Percentiles rank a stretch among this genome's conserved stretches.
phyloP scores from a whole-genome alignment of 2,797 vertebrate genomes.

The Denticeps clupeoides region DNA sequence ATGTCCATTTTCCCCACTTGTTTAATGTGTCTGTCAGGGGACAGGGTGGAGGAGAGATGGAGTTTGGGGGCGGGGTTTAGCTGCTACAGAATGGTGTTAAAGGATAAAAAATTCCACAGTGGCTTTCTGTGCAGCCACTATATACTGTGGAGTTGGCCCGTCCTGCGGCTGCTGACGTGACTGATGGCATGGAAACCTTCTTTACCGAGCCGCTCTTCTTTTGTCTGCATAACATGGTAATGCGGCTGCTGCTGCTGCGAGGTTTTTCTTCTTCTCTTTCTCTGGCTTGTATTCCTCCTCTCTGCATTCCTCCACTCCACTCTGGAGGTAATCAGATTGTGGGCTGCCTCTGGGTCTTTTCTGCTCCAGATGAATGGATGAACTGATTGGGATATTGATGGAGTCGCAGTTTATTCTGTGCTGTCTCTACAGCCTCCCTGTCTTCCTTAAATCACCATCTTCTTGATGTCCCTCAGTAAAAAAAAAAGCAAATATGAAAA shows the following conservation, averaged over 20 bases:
- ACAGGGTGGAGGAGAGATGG: conserved; percentile 5
- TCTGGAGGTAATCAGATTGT: conserved; percentile 15
- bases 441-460: no score
- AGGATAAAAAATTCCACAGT: conserved; percentile 27
- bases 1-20: conserved; percentile 61
- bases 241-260: no score
- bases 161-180: conserved; percentile 10
- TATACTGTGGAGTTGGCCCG: conserved; percentile 24
- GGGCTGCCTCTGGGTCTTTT: conserved; percentile 12
- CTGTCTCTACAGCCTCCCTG: no score
- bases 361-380: conserved; percentile 3
- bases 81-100: conserved; percentile 17
- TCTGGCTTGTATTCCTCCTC: not conserved
- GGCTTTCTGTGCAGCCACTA: conserved; percentile 25
- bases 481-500: no score
- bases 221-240: not conserved
- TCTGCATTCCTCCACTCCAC: conserved; percentile 2
- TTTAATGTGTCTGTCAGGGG: conserved; percentile 58
- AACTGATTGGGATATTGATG: conserved; percentile 10
- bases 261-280: not conserved
- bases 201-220: no score
- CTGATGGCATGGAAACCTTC: conserved; percentile 11
- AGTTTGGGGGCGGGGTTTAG: conserved; percentile 25
- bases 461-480: no score
- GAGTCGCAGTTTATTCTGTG: no score